A percentile compares a stretch with the other conserved stretches of the same genome.
Conservation (phyloP, 2,797 vertebrate species). For the Alca torda region DNA sequence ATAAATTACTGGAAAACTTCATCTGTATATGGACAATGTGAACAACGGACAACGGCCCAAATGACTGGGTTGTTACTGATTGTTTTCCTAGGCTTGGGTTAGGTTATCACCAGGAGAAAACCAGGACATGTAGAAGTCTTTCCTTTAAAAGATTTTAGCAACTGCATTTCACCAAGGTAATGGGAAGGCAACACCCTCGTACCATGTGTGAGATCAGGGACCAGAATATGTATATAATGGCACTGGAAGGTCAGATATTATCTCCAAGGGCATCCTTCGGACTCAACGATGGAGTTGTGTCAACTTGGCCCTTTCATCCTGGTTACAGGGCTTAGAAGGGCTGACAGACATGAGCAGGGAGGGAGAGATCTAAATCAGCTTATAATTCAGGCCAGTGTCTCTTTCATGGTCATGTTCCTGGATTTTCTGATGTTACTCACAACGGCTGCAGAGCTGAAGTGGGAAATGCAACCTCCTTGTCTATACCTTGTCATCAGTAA, state of each 20-base stretch:
- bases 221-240: not conserved
- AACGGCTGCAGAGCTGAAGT: too few species aligned
- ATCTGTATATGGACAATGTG: not conserved
- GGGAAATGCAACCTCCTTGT: too few species aligned
- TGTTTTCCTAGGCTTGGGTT: not conserved
- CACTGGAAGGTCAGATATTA: not conserved
- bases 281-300: rapidly evolving
- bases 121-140: not conserved
- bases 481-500: not conserved
- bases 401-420: too few species aligned
- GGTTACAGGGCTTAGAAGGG: not conserved
- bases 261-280: not conserved
- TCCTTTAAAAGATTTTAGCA: not conserved
- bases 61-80: rapidly evolving
- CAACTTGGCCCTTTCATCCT: not conserved
- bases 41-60: not conserved
- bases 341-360: not conserved
- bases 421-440: too few species aligned
- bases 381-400: too few species aligned
- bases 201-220: not conserved
- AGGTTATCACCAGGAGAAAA: not conserved
- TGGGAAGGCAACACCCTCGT: not conserved
- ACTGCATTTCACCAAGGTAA: not conserved
- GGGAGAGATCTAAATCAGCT: not conserved
- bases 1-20: not conserved